Base-by-base conservation (phyloP, 64 coral and sea anemone species). In the Porites australiensis region DNA sequence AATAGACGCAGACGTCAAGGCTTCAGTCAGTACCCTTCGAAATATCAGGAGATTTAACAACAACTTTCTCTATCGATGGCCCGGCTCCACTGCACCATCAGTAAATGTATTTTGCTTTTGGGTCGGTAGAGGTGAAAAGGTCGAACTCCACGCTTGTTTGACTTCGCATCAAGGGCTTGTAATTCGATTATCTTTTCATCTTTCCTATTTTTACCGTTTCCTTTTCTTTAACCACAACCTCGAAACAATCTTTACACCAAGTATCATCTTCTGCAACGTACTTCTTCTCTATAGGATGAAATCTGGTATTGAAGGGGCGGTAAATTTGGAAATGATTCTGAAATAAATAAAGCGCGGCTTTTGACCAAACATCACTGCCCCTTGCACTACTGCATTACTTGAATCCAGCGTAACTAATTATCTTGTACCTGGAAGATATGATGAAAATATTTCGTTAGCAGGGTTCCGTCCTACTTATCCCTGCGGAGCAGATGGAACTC, bases 291-390 rank as follows among this genome's bases (percentile, higher is more conserved):
- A 49, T 72, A 4, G 86, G 86, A 2, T 88, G 86, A 62, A 76
- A 6, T 10, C 21, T 60, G 19, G 71, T 22, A 47, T 64, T 48
- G 62, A 88, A 88, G 44, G 0, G 27, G 12, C 86, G 55, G 61
- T 88, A 88, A 61, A 70, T 88, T 2, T 88, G 13, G 69, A 75
- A 55, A 88, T 77, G 2, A 76, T n/a, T 20, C 86, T 27, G 9
- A 52, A 88, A 20, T 54, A 27, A 61, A 88, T 45, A 4, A 61
- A 48, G 14, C 37, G 16, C 3, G 86, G 86, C 50, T 47, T 74
- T 16, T 75, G 86, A 59, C 86, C 86, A 44, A 75, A 88, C 71
- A 88, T 88, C 37, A 88, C 86, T 1, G 86, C 70, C 60, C 86
- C 70, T 44, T 88, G 86, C 10, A 88, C 51, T 19, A 75, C 71